Evolutionary conservation across 2,888 invertebrate species (phyloP).

Genomic region (Uropetala carovei): DNA sequence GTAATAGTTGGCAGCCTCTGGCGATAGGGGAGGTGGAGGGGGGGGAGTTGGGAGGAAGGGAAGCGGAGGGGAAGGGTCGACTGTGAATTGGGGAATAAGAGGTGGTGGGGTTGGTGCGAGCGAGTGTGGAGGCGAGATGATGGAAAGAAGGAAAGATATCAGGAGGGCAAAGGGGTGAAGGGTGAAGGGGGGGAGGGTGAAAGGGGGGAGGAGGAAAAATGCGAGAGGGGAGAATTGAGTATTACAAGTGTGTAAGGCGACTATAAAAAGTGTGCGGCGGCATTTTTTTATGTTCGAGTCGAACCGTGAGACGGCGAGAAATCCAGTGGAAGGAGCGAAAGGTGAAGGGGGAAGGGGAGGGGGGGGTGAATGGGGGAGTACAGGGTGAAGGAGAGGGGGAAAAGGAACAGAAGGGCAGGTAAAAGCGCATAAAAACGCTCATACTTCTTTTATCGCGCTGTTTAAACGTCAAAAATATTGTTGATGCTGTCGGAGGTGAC

Average conservation of each 20-base stretch:
- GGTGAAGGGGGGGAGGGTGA: no score
- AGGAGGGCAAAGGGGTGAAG: background rate
- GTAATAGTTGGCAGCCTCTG: background rate
- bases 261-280: constrained; percentile 18
- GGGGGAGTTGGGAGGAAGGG: background rate
- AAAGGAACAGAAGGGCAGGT: background rate
- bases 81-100: background rate
- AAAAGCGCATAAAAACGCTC: background rate
- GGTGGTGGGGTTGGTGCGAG: background rate
- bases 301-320: background rate
- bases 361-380: background rate
- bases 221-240: background rate
- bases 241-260: constrained; percentile 32
- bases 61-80: background rate
- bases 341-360: background rate
- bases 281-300: background rate
- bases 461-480: background rate
- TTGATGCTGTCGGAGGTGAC: background rate
- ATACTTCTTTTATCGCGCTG: background rate
- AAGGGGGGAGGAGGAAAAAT: no score
- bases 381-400: background rate
- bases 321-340: background rate
- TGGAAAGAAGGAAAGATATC: background rate
- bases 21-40: background rate
- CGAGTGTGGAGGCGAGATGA: background rate